Base-by-base conservation (phyloP, 2,797 vertebrate genomes). In the Lepilemur ruficaudatus region DNA sequence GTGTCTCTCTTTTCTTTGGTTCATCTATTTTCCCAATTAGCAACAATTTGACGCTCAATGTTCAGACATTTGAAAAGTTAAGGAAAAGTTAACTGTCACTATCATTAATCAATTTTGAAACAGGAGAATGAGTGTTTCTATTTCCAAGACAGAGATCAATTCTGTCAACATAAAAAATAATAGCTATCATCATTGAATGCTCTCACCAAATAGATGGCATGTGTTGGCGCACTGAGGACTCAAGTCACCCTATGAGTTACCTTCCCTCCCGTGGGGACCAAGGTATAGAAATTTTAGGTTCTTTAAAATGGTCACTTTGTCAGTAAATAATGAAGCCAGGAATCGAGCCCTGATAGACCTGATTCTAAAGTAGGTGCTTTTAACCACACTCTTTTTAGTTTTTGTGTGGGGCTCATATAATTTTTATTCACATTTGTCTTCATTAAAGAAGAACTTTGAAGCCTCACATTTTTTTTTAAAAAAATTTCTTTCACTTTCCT, bases 31-130 rank as follows among this genome's bases (percentile, higher is more conserved):
- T 93, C 32, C 69, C 46, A 90, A 28, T 28, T 75, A 81, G 28
- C 32, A 85, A 20, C n/a, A 28, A 41, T 80, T 96, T 69, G 76
- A 30, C 38, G 80, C 28, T 69, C 76, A 92, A n/a, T 32, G 28
- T 72, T 95, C 43, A 87, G 30, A 38, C 43, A 69, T 67, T 67
- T 80, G 90, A 92, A 84, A 91, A 84, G 65, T 72, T 75, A 89
- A 89, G 72, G 41, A 83, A 95, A 95, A 18, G 15, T 46, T 90
- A 81, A 83, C 83, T 76, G 18, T 63, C 38, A 30, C 79, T 76
- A 22, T 63, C 38, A 30, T 32, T n/a, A 80, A 76, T 55, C 86
- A 25, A 79, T 79, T 81, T 67, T 30, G 78, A 94, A 92, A 12
- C 17, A 50, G 28, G 14, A 30, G 38, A 70, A 78, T 70, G 15